These are phyloP conservation scores for Dichetophora obliterata DNA, from an alignment of 2,888 invertebrate species.

Conservation along the genomic window DNA sequence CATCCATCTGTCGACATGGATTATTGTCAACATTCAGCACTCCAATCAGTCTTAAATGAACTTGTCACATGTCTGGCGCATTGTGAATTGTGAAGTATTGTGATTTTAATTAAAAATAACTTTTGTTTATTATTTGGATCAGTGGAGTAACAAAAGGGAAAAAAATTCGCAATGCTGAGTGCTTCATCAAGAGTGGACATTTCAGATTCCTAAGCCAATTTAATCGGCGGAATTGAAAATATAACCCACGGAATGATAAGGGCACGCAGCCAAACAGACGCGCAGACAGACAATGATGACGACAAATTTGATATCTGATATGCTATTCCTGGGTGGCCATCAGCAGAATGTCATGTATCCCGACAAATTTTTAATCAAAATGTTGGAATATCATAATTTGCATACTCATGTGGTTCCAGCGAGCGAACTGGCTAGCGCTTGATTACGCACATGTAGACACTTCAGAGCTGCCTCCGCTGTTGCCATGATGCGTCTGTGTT, in stretches of 20 bases:
- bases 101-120: constrained; percentile 34
- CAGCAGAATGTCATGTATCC: constrained; percentile 64
- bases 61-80: constrained; percentile 31
- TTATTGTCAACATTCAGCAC: constrained; percentile 27
- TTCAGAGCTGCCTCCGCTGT: constrained; percentile 16
- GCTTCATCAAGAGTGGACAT: constrained; percentile 14
- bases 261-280: neutral
- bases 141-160: neutral
- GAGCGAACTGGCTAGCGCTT: neutral
- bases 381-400: constrained; percentile 65
- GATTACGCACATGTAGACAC: constrained; percentile 25
- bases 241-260: neutral
- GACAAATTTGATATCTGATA: constrained; percentile 56
- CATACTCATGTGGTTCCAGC: constrained; percentile 26
- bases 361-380: constrained; percentile 67
- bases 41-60: constrained; percentile 28
- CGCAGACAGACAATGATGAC: constrained; percentile 7
- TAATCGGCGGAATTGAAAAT: neutral
- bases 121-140: constrained; percentile 32
- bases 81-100: neutral
- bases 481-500: constrained; percentile 25
- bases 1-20: constrained; percentile 6
- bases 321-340: constrained; percentile 61
- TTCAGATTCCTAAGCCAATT: constrained; percentile 10
- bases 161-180: neutral